Evolutionary conservation across 2,797 vertebrate genomes (phyloP).

Genomic region (Hipposideros larvatus): DNA sequence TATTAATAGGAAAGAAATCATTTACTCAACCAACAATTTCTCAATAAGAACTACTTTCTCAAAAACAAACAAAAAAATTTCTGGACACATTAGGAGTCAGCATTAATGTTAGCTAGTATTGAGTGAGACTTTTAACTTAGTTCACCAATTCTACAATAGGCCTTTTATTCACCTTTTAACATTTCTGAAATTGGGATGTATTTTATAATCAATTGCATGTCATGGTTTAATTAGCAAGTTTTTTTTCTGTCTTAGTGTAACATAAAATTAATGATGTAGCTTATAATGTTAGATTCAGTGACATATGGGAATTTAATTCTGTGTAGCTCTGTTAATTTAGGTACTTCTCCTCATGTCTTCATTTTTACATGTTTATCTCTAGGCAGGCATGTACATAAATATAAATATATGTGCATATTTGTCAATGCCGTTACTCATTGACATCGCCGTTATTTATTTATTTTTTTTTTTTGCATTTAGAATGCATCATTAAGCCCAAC

Average conservation of each 20-base stretch:
- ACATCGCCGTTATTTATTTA: neutral
- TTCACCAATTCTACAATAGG: neutral
- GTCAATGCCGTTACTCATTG: neutral
- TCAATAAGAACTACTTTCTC: neutral
- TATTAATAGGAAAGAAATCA: conserved; percentile 32
- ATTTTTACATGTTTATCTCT: conserved; percentile 25
- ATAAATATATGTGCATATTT: neutral
- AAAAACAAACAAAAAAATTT: conserved; percentile 10
- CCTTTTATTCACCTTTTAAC: conserved; percentile 56
- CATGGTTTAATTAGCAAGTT: conserved; percentile 6
- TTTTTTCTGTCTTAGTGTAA: neutral
- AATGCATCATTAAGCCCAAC: conserved; percentile 75
- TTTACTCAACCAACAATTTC: conserved; percentile 27
- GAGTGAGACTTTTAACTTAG: neutral
- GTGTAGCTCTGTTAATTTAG: neutral
- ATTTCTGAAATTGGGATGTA: neutral
- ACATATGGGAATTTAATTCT: neutral
- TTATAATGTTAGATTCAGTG: neutral
- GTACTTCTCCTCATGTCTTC: neutral
- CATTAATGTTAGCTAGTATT: neutral
- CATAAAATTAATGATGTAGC: neutral
- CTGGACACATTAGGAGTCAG: neutral
- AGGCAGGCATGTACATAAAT: neutral
- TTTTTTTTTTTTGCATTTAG: conserved; percentile 19
- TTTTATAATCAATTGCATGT: neutral